phyloP scores from a whole-genome alignment of 2,113 vertebrate genomes.

The Salvator merianae region DNA sequence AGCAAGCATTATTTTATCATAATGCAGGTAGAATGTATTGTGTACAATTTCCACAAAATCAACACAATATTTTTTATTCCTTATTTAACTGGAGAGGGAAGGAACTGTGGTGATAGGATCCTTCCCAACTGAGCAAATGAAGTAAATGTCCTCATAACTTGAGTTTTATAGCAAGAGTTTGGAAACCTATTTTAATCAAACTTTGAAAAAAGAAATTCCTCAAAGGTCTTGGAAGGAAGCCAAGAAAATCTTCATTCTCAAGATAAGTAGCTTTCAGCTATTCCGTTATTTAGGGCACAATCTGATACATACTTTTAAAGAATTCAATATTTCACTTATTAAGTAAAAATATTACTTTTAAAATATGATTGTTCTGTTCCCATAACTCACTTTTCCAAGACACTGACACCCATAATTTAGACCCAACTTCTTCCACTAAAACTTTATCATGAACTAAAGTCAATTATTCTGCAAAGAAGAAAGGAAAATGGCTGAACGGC shows the following conservation, averaged over 20 bases:
- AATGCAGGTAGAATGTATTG: conserved; percentile 22
- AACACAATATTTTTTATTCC: conserved; percentile 27
- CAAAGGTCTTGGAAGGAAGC: not conserved
- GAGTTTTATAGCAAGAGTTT: not conserved
- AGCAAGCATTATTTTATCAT: conserved; percentile 35
- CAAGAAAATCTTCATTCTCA: not conserved
- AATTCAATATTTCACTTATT: not conserved
- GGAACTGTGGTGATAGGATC: not conserved
- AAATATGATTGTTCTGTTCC: not conserved
- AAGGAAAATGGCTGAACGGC: too few relatives aligned
- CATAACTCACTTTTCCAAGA: not conserved
- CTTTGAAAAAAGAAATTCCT: not conserved
- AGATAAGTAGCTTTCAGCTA: not conserved
- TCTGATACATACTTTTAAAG: not conserved
- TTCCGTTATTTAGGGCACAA: too few relatives aligned
- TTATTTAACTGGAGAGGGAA: not conserved
- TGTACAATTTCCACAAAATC: conserved; percentile 16
- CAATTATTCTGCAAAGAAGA: too few relatives aligned
- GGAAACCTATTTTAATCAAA: not conserved
- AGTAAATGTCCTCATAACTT: not conserved
- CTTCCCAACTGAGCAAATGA: not conserved
- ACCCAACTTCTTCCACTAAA: too few relatives aligned
- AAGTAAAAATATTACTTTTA: not conserved
- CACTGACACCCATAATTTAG: too few relatives aligned
- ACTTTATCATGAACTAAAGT: too few relatives aligned